Conservation (phyloP, 53 echinoderm and acorn worm species). For the Antedon mediterranea region DNA sequence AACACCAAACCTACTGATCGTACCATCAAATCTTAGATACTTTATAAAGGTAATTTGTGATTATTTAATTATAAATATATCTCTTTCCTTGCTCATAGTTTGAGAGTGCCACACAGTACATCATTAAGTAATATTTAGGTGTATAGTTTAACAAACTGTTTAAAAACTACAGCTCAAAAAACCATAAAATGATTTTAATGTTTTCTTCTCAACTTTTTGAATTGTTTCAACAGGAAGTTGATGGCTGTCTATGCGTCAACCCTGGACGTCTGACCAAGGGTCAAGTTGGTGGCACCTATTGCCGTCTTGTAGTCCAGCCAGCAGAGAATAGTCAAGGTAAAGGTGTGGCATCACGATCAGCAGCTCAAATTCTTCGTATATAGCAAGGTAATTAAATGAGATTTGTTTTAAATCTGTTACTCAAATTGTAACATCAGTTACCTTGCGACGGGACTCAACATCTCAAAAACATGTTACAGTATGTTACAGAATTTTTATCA, state of each 20-base stretch:
- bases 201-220: neutral
- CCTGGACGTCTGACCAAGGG: constrained; percentile 81
- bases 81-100: too few relatives aligned
- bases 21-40: constrained; percentile 68
- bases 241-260: constrained; percentile 54
- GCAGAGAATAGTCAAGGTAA: neutral
- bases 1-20: constrained; percentile 63
- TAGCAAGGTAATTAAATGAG: neutral
- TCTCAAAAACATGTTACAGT: too few relatives aligned
- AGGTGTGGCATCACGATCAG: constrained; percentile 22
- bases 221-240: constrained; percentile 37
- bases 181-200: too few relatives aligned
- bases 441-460: too few relatives aligned
- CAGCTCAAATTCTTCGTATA: constrained; percentile 39
- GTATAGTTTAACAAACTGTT: too few relatives aligned
- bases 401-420: too few relatives aligned
- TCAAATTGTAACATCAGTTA: too few relatives aligned
- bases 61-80: too few relatives aligned
- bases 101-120: too few relatives aligned
- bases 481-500: too few relatives aligned
- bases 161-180: too few relatives aligned
- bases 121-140: too few relatives aligned
- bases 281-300: constrained; percentile 74
- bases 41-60: constrained; percentile 58
- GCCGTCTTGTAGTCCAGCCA: constrained; percentile 38